Evolutionary conservation across 1,140 invertebrate species (phyloP), one percentile per base, ranked within the genome.

Genomic region (Fopius arisanus): DNA sequence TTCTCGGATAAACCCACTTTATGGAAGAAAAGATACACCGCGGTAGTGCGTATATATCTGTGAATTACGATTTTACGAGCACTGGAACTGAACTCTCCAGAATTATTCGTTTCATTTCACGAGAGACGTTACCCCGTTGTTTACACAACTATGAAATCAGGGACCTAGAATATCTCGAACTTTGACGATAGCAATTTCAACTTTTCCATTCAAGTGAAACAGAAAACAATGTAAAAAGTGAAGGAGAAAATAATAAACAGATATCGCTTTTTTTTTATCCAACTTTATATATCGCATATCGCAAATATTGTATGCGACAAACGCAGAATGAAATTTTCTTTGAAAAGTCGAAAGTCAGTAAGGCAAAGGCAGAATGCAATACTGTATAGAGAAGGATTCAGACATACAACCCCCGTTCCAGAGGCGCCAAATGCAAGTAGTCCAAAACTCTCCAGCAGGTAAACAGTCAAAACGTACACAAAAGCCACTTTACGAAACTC

Each of bases 401-500:
- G 54, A 19, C 2, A 21, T 51, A 51, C 41, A 48, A 3, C 10
- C 16, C 23, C 16, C 4, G 51, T 19, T 23, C 41, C n/a, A 43
- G 10, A 59, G 54, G 54, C 54, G 54, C 23, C 54, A 59, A 59
- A 59, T 59, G 23, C 54, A 59, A 26, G 54, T 59, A 59, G 54
- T 59, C 23, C 54, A 26, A 59, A 59, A 59, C 54, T 59, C 54
- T 59, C 54, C 54, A 59, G 10, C 23, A 59, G 23, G 54, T 59
- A 59, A 59, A 59, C 23, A 59, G 54, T 59, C 21, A 59, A 59
- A 59, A 59, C 23, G 54, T 59, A 59, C 23, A 59, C 54, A 59
- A 59, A 59, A 59, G 54, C 54, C 54, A 59, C 54, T 59, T 59
- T 59, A 59, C 54, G 54, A 59, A 59, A 59, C 54, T 59, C 21